Evolutionary conservation across 1,140 invertebrate genomes (phyloP).

Genomic region (Musca domestica): DNA sequence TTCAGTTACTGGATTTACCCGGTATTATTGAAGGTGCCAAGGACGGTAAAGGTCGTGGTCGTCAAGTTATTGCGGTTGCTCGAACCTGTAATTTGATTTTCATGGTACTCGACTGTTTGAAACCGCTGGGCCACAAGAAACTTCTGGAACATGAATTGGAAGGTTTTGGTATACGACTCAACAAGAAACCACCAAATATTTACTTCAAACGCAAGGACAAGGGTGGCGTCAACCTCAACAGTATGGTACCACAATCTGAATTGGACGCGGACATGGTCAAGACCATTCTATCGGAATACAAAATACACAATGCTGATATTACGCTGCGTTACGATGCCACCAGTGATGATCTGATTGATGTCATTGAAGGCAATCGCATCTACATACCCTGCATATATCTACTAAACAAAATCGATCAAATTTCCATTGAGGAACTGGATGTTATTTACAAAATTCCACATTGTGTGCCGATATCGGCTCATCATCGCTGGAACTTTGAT

Average conservation of each 20-base stretch:
- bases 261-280: conserved; percentile 94
- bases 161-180: conserved; percentile 95
- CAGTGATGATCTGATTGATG: conserved; percentile 97
- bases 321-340: conserved; percentile 93
- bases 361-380: conserved; percentile 97
- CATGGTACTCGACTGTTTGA: conserved; percentile 96
- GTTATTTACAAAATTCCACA: conserved; percentile 99
- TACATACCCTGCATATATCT: conserved; percentile 99
- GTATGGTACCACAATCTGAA: conserved; percentile 87
- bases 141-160: conserved; percentile 97
- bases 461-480: conserved; percentile 98
- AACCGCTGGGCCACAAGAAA: conserved; percentile 94
- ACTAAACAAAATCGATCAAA: conserved; percentile 98
- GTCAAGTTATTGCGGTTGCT: conserved; percentile 99
- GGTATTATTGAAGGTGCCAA: conserved; percentile 99
- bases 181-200: conserved; percentile 97
- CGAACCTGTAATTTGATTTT: conserved; percentile 97
- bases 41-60: conserved; percentile 77
- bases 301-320: conserved; percentile 98
- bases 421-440: conserved; percentile 94
- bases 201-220: conserved; percentile 97
- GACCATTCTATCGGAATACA: conserved; percentile 95
- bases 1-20: conserved; percentile 96
- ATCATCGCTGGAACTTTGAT: conserved; percentile 99
- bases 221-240: conserved; percentile 86